Evolutionary conservation across 2,113 vertebrate genomes (phyloP).

Genomic region (Zosterops pallidus): DNA sequence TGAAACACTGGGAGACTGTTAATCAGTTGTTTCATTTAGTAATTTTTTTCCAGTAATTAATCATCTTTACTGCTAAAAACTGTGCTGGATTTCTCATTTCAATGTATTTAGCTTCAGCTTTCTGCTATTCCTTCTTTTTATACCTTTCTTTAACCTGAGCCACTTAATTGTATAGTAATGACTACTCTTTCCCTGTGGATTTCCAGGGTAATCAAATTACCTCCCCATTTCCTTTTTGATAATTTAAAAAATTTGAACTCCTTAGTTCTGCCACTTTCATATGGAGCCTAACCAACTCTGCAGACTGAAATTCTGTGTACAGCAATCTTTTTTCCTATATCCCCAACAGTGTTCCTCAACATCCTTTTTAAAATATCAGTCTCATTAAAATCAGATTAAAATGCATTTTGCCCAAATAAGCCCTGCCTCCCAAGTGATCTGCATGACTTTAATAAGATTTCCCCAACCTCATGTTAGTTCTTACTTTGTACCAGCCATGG

Average conservation of each 20-base stretch:
- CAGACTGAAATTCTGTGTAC: neutral
- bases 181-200: neutral
- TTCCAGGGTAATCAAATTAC: neutral
- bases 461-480: neutral
- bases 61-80: neutral
- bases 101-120: neutral
- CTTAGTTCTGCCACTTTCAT: neutral
- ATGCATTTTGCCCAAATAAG: conserved; percentile 27
- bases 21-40: neutral
- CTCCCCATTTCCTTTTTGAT: neutral
- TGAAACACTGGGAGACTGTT: neutral
- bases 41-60: conserved; percentile 11
- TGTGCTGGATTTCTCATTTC: neutral
- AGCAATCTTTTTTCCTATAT: neutral
- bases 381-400: conserved; percentile 53
- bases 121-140: conserved; percentile 10
- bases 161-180: neutral
- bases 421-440: neutral
- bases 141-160: neutral
- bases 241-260: neutral
- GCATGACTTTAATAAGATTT: neutral
- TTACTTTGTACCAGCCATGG: neutral
- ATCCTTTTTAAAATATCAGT: neutral
- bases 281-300: neutral
- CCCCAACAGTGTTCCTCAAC: neutral